Evolutionary conservation across 2,797 vertebrate genomes (phyloP).

Genomic region (Parotocinclus haroldoi): DNA sequence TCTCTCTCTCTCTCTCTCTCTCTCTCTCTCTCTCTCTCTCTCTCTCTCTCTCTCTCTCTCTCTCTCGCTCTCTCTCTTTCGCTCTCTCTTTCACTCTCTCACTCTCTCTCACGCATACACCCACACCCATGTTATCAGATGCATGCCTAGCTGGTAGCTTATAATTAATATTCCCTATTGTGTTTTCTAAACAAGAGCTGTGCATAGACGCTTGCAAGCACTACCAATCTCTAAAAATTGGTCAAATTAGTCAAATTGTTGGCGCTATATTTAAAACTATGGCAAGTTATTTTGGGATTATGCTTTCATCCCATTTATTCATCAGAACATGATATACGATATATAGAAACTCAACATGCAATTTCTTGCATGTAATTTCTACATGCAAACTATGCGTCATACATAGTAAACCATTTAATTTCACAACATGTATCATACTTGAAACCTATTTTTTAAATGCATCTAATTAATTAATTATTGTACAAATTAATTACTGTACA

Average conservation of each 20-base stretch:
- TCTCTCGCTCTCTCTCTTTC: neutral
- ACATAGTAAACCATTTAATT: constrained; percentile 6
- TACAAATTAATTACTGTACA: no score
- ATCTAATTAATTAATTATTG: no score
- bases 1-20: no score
- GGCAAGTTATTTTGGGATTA: neutral
- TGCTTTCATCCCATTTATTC: neutral
- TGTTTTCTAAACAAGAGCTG: no score
- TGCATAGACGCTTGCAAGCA: neutral
- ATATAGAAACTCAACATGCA: neutral
- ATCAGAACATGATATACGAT: constrained; percentile 15
- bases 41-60: neutral
- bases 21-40: constrained; percentile 10
- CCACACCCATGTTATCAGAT: constrained; percentile 7
- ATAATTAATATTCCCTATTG: no score
- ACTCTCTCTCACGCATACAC: constrained; percentile 4
- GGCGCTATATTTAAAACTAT: neutral
- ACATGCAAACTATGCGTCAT: neutral
- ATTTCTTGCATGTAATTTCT: no score
- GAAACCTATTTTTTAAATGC: no score
- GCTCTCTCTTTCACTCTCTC: neutral
- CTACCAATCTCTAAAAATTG: neutral
- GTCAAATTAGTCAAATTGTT: no score
- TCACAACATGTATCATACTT: constrained; percentile 13
- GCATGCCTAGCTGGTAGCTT: neutral